Evolutionary conservation across 2,797 vertebrate species (phyloP), one percentile per base, ranked within the genome.

Genomic region (Syngnathus acus): DNA sequence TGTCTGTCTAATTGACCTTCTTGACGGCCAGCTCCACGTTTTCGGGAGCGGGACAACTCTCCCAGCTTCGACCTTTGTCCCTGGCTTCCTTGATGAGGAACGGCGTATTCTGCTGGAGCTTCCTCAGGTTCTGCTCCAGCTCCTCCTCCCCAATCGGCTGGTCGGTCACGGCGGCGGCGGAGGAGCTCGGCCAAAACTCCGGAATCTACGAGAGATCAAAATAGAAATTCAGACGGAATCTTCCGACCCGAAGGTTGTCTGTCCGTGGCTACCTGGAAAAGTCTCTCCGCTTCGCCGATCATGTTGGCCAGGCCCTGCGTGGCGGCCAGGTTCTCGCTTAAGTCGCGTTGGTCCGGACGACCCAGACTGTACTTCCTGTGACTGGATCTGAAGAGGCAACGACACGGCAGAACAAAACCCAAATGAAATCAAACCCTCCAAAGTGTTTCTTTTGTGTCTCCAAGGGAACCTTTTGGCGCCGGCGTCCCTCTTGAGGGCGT

Each of bases 271-370:
- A 88, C 87, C 85, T 88, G 77, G 67, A 88, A 87, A 23, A 96
- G 90, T 11, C 81, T 87, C 66, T 81, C 84, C 38, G 90, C 92
- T 82, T 95, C 93, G 0, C 78, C 87, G 71, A 96, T 92, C 94
- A 96, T 94, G 72, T 86, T 87, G 16, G 93, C 92, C 74, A 96
- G 72, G n/a, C 93, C 93, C 72, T 95, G 92, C 0, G 93, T 92
- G 23, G 94, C 94, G 7, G 94, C 94, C 63, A 95, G 79, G 76
- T 92, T 95, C 82, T 95, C 94, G 5, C 78, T 95, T 60, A 96
- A 86, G 80, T 96, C 94, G 59, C 90, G 87, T 86, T 94, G 94
- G 72, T 95, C 93, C 0, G 94, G 94, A 23, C 91, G 93, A 26
- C 93, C 93, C 65, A 92, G 54, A 74, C 93, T 94, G 87, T 89